Percentiles rank a stretch among this genome's conserved stretches.
Conservation (phyloP, 2,113 vertebrate genomes). For the Pachycephala philippinensis region DNA sequence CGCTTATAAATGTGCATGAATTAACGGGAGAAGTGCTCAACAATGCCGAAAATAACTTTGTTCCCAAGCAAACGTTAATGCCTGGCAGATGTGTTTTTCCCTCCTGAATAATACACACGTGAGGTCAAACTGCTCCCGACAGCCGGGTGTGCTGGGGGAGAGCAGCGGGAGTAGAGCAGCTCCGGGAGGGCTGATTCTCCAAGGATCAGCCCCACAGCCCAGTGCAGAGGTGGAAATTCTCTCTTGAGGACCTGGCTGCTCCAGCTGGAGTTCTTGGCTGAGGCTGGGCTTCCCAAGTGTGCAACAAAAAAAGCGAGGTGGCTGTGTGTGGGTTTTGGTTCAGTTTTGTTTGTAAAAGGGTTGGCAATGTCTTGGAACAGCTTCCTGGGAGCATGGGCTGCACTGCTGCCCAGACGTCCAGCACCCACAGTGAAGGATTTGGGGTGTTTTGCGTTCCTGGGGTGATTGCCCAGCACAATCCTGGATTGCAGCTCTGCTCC, state of each 20-base stretch:
- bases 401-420: neutral
- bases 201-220: neutral
- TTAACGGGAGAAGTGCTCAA: neutral
- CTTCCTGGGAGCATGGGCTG: neutral
- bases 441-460: neutral
- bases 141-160: neutral
- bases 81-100: neutral
- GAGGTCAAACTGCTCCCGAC: neutral
- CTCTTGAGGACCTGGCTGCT: neutral
- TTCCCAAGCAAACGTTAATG: neutral
- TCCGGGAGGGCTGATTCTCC: fast-evolving
- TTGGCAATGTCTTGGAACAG: neutral
- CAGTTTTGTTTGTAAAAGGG: neutral
- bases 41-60: conserved; percentile 5
- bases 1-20: neutral
- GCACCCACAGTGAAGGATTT: too few species aligned
- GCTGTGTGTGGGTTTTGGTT: fast-evolving
- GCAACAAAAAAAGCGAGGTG: neutral
- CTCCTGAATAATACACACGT: neutral
- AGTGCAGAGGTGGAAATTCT: neutral
- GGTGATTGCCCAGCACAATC: neutral
- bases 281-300: fast-evolving
- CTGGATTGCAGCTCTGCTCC: neutral
- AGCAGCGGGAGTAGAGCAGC: neutral
- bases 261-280: neutral